Evolutionary conservation across 2,888 invertebrate species (phyloP).

Genomic region (Epinotia nisella): DNA sequence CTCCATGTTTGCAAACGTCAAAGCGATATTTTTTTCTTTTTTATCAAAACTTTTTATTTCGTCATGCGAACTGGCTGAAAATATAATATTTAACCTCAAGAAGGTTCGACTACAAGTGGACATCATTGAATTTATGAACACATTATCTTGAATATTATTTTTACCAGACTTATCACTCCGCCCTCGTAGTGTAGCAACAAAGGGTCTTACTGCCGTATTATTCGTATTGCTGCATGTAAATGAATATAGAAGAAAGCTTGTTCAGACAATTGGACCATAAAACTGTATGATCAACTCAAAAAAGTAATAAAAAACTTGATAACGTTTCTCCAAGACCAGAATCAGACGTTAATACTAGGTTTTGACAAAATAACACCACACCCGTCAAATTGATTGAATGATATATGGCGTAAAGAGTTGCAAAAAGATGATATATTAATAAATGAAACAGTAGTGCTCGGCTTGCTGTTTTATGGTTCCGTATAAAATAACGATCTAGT

Average conservation of each 20-base stretch:
- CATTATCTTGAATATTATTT: too few relatives aligned
- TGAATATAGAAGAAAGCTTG: slow-evolving; percentile 13
- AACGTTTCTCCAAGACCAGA: slow-evolving; percentile 25
- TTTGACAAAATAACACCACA: slow-evolving; percentile 32
- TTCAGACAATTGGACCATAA: background rate
- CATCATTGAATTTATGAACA: too few relatives aligned
- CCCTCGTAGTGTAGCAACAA: too few relatives aligned
- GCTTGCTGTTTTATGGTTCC: slow-evolving; percentile 7
- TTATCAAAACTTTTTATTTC: too few relatives aligned
- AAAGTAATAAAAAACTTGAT: slow-evolving; percentile 21
- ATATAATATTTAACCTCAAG: too few relatives aligned
- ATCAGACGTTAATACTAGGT: slow-evolving; percentile 20
- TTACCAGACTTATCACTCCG: too few relatives aligned
- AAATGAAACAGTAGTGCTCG: slow-evolving; percentile 17
- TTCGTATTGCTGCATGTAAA: background rate
- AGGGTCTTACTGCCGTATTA: background rate
- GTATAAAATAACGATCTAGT: background rate
- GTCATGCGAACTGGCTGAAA: too few relatives aligned
- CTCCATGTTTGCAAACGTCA: too few relatives aligned
- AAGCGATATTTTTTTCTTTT: too few relatives aligned
- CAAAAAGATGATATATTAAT: slow-evolving; percentile 29
- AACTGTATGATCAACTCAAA: slow-evolving; percentile 1
- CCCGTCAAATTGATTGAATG: slow-evolving; percentile 34
- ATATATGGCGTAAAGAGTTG: slow-evolving; percentile 16
- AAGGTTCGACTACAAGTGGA: too few relatives aligned